Base-by-base conservation (phyloP, 2,113 vertebrate genomes). In the Lutjanus erythropterus region DNA sequence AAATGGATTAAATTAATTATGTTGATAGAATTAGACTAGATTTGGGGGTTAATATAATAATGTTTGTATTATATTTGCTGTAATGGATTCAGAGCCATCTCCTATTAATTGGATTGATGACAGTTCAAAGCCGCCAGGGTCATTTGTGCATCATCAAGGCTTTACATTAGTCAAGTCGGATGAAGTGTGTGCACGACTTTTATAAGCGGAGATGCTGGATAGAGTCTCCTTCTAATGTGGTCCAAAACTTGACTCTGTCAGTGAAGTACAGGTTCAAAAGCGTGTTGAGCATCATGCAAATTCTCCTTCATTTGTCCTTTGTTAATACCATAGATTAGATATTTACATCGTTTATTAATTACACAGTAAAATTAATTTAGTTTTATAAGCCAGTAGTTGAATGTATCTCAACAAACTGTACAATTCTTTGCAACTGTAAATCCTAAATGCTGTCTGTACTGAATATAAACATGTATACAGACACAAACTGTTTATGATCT, bases 21-120 rank as follows among this genome's bases (percentile, higher is more conserved):
- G 92, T 93, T 93, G 93, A 95, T 92, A 89, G 92, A 91, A 93
- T 92, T 83, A 89, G 86, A 87, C 80, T 75, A 49, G 59, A 90
- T 93, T 88, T 80, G 81, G 80, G 90, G 88, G 87, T 93, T 94
- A 93, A 92, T 92, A 91, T 94, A 86, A 93, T 93, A 92, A 94
- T 93, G 88, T 94, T 94, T 94, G 91, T 86, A 84, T 86, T 91
- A 90, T 88, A 90, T 89, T 89, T 87, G 81, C 82, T 65, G 60
- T 94, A 93, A 94, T 95, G 86, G 89, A 92, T 94, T 91, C 85
- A 56, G 39, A 92, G 91, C 77, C 90, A 84, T 93, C 88, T 90
- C 81, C 74, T 93, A 91, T 93, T 92, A 91, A 94, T 92, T 89
- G 86, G 86, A 94, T 86, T 91, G 90, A 92, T 93, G 91, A 92